Evolutionary conservation across 2,888 invertebrate genomes (phyloP).

Genomic region (Hydroisotoma schaefferi): DNA sequence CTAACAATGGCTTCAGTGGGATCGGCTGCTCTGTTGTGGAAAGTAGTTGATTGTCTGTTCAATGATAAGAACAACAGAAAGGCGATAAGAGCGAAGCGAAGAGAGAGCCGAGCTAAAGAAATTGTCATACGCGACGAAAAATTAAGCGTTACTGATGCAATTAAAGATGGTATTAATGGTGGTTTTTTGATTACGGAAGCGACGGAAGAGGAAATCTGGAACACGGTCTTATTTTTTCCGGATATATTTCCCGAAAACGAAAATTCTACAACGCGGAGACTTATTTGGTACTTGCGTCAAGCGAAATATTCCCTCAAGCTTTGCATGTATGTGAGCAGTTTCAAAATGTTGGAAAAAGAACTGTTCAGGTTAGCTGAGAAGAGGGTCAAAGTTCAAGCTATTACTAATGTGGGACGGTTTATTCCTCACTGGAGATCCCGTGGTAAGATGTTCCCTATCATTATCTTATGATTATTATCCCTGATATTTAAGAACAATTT

Average conservation of each 20-base stretch:
- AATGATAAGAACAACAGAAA: too few relatives aligned
- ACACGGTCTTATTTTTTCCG: conserved; percentile 31
- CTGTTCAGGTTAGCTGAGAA: conserved; percentile 5
- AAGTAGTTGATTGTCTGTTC: too few relatives aligned
- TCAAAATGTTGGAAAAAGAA: conserved; percentile 12
- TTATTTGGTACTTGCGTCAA: conserved; percentile 33
- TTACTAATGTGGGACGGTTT: conserved; percentile 1
- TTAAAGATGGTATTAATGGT: too few relatives aligned
- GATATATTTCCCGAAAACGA: conserved; percentile 21
- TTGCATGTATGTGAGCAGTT: conserved; percentile 16
- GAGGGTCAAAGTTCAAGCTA: conserved; percentile 7
- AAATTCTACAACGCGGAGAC: conserved; percentile 12
- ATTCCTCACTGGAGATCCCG: neutral
- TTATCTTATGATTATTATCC: conserved; percentile 1
- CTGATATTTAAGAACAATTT: neutral
- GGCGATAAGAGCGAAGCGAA: too few relatives aligned
- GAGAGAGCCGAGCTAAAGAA: too few relatives aligned
- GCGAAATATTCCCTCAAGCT: conserved; percentile 13
- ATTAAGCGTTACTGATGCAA: too few relatives aligned
- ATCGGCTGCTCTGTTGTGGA: too few relatives aligned
- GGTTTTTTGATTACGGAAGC: neutral
- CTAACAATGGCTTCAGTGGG: too few relatives aligned
- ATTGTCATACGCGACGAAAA: too few relatives aligned
- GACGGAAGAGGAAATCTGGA: conserved; percentile 19
- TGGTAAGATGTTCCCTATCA: neutral